Evolutionary conservation across 2,888 invertebrate genomes (phyloP).

Genomic region (Andrena flavipes): DNA sequence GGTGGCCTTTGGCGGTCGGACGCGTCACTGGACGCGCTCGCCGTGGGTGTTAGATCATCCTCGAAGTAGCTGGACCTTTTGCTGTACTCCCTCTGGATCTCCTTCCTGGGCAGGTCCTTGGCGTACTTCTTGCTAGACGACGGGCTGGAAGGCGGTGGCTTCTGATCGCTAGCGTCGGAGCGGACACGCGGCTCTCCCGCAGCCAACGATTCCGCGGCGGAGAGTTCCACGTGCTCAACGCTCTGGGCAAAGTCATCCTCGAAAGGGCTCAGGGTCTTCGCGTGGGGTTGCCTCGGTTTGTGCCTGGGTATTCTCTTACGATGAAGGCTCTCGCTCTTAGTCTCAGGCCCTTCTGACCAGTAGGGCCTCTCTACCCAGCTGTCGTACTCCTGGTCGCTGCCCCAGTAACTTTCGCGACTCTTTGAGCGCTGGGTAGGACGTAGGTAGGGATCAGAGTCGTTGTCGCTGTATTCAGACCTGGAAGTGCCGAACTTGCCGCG

Average conservation of each 20-base stretch:
- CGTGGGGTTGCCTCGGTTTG: slow-evolving; percentile 78
- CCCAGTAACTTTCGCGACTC: slow-evolving; percentile 83
- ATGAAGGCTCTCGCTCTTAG: slow-evolving; percentile 81
- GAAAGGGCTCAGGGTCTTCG: slow-evolving; percentile 86
- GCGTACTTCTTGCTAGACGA: slow-evolving; percentile 39
- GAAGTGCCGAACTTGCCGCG: slow-evolving; percentile 80
- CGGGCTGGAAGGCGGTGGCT: slow-evolving; percentile 57
- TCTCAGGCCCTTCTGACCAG: slow-evolving; percentile 81
- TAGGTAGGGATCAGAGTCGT: slow-evolving; percentile 81
- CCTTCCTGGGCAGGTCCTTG: slow-evolving; percentile 71
- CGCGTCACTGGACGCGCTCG: slow-evolving; percentile 79
- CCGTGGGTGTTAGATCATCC: slow-evolving; percentile 87
- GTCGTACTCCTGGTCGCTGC: slow-evolving; percentile 83
- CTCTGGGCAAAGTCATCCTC: slow-evolving; percentile 87
- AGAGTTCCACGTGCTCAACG: slow-evolving; percentile 80
- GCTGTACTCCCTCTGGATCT: slow-evolving; percentile 73
- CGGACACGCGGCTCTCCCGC: slow-evolving; percentile 75
- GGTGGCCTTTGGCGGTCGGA: slow-evolving; percentile 77
- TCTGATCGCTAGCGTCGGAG: slow-evolving; percentile 66
- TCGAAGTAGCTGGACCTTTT: slow-evolving; percentile 84
- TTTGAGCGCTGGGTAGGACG: slow-evolving; percentile 80
- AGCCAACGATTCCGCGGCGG: slow-evolving; percentile 73
- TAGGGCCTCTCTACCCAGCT: slow-evolving; percentile 82
- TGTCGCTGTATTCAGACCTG: slow-evolving; percentile 83
- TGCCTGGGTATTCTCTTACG: slow-evolving; percentile 81